Percentiles rank a stretch among this genome's conserved stretches.
These are phyloP conservation scores for Holotrichia oblita DNA, from an alignment of 1,140 invertebrate species.

Conservation along the genomic window DNA sequence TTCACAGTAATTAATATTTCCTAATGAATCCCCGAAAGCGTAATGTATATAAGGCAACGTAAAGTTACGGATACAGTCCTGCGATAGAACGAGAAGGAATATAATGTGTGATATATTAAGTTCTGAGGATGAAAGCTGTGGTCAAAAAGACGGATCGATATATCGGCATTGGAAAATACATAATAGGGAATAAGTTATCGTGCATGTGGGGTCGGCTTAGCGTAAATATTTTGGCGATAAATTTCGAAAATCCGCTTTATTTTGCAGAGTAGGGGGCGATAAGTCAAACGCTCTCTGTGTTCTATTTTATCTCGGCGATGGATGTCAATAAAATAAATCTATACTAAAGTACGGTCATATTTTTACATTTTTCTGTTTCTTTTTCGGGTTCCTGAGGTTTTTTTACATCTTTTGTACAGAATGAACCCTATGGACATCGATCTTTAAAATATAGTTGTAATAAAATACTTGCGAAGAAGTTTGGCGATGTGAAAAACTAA, in stretches of 20 bases:
- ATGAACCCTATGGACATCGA: too few species aligned
- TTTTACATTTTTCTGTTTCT: not conserved
- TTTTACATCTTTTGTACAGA: too few species aligned
- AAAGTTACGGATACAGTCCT: not conserved
- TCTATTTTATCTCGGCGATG: not conserved
- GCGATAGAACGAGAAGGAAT: not conserved
- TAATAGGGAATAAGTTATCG: not conserved
- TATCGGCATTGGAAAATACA: not conserved
- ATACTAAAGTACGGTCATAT: not conserved
- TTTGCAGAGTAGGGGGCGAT: too few species aligned
- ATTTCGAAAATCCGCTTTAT: too few species aligned
- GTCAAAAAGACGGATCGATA: not conserved
- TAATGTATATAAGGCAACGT: not conserved
- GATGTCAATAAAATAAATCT: not conserved
- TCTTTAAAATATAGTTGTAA: too few species aligned
- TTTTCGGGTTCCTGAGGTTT: too few species aligned
- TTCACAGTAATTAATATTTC: constrained; percentile 13
- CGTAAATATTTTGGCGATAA: not conserved
- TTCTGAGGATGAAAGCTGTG: not conserved
- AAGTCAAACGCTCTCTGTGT: not conserved
- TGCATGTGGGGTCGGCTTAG: not conserved
- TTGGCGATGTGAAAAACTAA: too few species aligned
- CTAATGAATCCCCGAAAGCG: not conserved
- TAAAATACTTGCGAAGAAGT: too few species aligned
- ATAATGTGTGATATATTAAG: not conserved